Conservation (phyloP, 2,113 vertebrate species). For the Barnardius zonarius region DNA sequence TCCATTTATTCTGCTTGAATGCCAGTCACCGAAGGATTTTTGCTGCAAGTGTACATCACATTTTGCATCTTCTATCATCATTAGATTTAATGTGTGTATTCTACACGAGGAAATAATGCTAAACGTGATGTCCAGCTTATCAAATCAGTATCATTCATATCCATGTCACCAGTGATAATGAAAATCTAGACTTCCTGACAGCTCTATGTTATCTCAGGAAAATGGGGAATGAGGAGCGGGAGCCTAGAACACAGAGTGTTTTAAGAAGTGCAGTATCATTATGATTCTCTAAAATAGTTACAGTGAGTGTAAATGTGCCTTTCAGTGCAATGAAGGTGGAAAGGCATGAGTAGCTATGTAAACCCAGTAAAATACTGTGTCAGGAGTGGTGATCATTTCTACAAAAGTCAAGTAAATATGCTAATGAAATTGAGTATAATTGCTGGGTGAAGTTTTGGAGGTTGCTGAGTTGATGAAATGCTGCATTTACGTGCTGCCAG, state of each 20-base stretch:
- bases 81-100: neutral
- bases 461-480: neutral
- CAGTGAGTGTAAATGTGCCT: neutral
- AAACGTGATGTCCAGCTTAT: conserved; percentile 29
- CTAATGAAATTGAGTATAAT: neutral
- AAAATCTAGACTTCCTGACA: neutral
- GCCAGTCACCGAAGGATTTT: neutral
- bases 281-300: neutral
- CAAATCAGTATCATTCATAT: neutral
- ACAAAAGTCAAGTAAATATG: neutral
- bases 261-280: neutral
- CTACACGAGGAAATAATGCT: neutral
- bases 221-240: neutral
- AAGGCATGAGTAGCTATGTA: neutral
- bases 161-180: neutral
- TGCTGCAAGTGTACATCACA: neutral
- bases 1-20: conserved; percentile 23
- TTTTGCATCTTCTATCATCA: neutral
- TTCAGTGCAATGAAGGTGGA: neutral
- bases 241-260: neutral
- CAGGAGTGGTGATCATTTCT: neutral
- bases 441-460: neutral
- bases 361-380: neutral
- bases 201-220: neutral
- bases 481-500: neutral